Percentiles rank a stretch among this genome's conserved stretches.
Evolutionary conservation across 2,888 invertebrate genomes (phyloP).

Genomic region (Drosophila sordidula): DNA sequence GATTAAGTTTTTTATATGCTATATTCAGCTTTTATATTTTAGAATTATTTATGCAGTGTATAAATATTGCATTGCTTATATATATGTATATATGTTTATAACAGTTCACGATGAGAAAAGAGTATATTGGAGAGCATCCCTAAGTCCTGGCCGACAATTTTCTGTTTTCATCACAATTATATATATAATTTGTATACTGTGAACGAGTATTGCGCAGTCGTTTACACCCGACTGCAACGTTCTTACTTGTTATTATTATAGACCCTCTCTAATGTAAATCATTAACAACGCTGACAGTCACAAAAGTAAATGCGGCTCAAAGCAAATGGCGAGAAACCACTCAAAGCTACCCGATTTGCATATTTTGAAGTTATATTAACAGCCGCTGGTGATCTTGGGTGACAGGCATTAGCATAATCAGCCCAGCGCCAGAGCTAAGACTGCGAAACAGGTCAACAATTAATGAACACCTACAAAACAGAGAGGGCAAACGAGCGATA

Average conservation of each 20-base stretch:
- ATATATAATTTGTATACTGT: no score
- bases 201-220: no score
- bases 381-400: conserved; percentile 23
- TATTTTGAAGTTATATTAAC: conserved; percentile 34
- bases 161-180: no score
- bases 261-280: neutral
- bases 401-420: conserved; percentile 55
- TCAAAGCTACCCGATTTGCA: conserved; percentile 38
- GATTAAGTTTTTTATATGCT: no score
- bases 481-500: neutral
- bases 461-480: conserved; percentile 18
- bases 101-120: no score
- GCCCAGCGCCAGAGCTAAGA: conserved; percentile 14
- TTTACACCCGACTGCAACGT: no score
- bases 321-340: conserved; percentile 24
- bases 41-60: neutral
- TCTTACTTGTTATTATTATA: neutral
- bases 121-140: no score
- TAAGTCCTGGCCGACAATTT: no score
- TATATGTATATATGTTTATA: neutral
- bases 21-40: neutral
- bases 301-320: conserved; percentile 21
- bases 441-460: conserved; percentile 26
- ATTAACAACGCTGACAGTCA: conserved; percentile 17
- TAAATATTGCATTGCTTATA: conserved; percentile 4